Conservation (phyloP, 2,888 invertebrate genomes). For the Epinotia demarniana region DNA sequence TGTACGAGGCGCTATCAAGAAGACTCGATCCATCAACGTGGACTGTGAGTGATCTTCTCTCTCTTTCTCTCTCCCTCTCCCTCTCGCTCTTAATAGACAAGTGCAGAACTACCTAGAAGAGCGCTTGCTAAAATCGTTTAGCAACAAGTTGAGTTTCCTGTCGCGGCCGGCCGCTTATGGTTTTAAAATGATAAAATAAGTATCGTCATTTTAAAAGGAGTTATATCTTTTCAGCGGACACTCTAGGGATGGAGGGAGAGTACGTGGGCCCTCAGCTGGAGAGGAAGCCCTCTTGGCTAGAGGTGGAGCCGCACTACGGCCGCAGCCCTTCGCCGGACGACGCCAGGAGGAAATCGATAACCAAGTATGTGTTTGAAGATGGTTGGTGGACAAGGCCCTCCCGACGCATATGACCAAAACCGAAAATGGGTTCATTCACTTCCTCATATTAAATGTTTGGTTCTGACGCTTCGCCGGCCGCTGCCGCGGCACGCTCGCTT, state of each 20-base stretch:
- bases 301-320: slow-evolving; percentile 69
- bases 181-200: too few relatives aligned
- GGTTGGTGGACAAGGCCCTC: background rate
- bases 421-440: too few relatives aligned
- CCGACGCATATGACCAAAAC: too few relatives aligned
- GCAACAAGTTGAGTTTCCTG: slow-evolving; percentile 88
- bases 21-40: slow-evolving; percentile 96
- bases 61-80: too few relatives aligned
- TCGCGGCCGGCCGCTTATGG: slow-evolving; percentile 75
- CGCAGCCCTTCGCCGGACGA: slow-evolving; percentile 83
- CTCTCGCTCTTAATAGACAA: slow-evolving; percentile 86
- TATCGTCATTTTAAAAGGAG: background rate
- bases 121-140: slow-evolving; percentile 91
- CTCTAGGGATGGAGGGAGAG: slow-evolving; percentile 90
- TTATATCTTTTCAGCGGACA: slow-evolving; percentile 86
- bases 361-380: slow-evolving; percentile 62
- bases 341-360: slow-evolving; percentile 67
- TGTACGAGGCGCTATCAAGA: slow-evolving; percentile 96
- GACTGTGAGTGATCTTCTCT: slow-evolving; percentile 87
- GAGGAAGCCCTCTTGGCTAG: slow-evolving; percentile 79
- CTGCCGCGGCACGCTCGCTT: too few relatives aligned
- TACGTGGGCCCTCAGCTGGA: slow-evolving; percentile 74
- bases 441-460: too few relatives aligned
- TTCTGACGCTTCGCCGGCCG: too few relatives aligned
- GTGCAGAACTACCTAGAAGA: slow-evolving; percentile 95